These are phyloP conservation scores for Mustela nigripes DNA, from an alignment of 2,113 vertebrate genomes.

Conservation along the genomic window DNA sequence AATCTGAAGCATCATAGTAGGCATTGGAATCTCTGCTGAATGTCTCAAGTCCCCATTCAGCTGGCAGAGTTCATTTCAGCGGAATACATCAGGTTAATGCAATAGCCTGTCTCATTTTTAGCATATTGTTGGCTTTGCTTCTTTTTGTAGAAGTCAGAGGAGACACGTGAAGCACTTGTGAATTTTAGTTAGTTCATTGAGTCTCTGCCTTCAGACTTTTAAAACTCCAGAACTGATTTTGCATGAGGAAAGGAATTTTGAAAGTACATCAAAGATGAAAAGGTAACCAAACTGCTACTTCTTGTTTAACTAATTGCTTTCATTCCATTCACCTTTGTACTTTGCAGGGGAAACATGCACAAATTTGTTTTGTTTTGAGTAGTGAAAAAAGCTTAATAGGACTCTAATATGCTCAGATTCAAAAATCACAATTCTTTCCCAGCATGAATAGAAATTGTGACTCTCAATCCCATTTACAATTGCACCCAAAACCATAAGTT, in stretches of 20 bases:
- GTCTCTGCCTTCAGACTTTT: slow-evolving; percentile 1
- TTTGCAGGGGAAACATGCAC: slow-evolving; percentile 40
- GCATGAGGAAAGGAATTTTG: slow-evolving; percentile 29
- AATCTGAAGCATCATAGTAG: background rate
- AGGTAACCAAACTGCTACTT: slow-evolving; percentile 27
- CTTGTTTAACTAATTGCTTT: slow-evolving; percentile 69
- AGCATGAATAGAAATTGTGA: slow-evolving; percentile 2
- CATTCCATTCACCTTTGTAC: slow-evolving; percentile 51
- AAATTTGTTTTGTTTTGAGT: slow-evolving; percentile 51
- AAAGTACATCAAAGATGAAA: slow-evolving; percentile 54
- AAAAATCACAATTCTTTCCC: slow-evolving; percentile 17
- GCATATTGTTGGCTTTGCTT: background rate
- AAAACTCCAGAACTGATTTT: slow-evolving; percentile 3
- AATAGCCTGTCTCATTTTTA: background rate
- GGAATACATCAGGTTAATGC: background rate
- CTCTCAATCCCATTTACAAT: background rate
- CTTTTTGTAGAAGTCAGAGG: slow-evolving; percentile 38
- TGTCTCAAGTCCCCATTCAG: background rate
- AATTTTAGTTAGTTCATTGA: slow-evolving; percentile 37
- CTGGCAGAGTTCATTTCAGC: background rate
- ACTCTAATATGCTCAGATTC: slow-evolving; percentile 49
- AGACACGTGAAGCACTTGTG: background rate
- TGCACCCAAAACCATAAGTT: no score
- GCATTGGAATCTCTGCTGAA: background rate
- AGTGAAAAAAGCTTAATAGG: slow-evolving; percentile 54